These are phyloP conservation scores for Charanyca ferruginea DNA, from an alignment of 2,888 invertebrate genomes.

Conservation along the genomic window DNA sequence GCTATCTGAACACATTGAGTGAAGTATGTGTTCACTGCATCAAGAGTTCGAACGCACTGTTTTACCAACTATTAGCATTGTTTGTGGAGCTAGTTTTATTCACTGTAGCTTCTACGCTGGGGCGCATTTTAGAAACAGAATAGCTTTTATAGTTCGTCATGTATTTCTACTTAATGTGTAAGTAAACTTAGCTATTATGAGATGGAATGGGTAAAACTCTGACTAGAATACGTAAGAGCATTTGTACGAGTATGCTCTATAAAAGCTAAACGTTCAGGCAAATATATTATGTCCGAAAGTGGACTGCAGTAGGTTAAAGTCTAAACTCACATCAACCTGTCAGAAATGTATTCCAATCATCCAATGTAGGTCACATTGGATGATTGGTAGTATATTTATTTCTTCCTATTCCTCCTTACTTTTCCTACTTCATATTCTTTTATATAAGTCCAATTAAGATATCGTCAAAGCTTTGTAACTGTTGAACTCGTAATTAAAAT, in stretches of 20 bases:
- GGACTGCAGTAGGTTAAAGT: background rate
- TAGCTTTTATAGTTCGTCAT: conserved; percentile 18
- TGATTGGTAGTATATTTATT: too few relatives aligned
- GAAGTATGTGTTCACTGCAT: conserved; percentile 45
- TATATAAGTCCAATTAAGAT: background rate
- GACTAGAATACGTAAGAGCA: background rate
- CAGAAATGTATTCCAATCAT: background rate
- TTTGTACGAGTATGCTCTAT: background rate
- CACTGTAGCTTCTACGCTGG: conserved; percentile 7
- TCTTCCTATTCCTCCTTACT: too few relatives aligned
- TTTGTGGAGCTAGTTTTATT: conserved; percentile 28
- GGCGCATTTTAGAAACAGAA: conserved; percentile 22
- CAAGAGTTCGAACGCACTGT: conserved; percentile 39
- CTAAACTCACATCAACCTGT: background rate
- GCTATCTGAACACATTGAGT: conserved; percentile 36
- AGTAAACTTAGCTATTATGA: conserved; percentile 19
- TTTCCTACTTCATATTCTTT: background rate
- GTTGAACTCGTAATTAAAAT: conserved; percentile 17
- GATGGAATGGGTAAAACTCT: background rate
- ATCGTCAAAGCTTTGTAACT: background rate
- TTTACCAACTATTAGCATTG: conserved; percentile 51
- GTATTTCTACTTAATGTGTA: conserved; percentile 8
- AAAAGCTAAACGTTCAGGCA: background rate
- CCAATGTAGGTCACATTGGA: too few relatives aligned
- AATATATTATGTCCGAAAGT: background rate